phyloP scores from a whole-genome alignment of 2,888 invertebrate species.

The Hypselothyrea guttata region DNA sequence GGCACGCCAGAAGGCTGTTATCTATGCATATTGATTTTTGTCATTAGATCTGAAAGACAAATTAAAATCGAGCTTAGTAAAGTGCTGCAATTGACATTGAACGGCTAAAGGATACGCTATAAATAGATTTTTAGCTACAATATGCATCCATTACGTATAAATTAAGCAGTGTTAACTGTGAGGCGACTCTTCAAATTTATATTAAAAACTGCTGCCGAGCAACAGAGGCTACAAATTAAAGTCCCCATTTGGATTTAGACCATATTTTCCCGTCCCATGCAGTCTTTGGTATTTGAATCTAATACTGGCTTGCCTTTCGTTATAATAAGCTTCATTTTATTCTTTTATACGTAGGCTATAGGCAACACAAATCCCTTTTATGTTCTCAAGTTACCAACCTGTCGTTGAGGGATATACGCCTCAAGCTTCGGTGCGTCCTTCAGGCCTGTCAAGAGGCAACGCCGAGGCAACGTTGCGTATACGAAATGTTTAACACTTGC shows the following conservation, averaged over 20 bases:
- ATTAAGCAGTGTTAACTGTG: neutral
- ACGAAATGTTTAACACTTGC: conserved; percentile 62
- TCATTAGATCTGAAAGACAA: conserved; percentile 24
- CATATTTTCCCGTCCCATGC: conserved; percentile 9
- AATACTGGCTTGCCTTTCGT: conserved; percentile 46
- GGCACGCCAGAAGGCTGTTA: conserved; percentile 35
- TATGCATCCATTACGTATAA: neutral
- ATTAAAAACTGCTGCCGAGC: conserved; percentile 13
- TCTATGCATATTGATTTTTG: conserved; percentile 44
- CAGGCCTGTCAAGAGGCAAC: conserved; percentile 27
- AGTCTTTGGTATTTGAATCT: conserved; percentile 26
- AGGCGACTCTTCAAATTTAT: neutral
- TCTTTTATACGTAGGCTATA: conserved; percentile 36
- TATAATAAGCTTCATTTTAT: conserved; percentile 57
- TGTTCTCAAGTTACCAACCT: conserved; percentile 65
- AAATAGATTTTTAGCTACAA: neutral
- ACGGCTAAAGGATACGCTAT: neutral
- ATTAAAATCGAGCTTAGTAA: conserved; percentile 30
- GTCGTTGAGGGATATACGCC: conserved; percentile 43
- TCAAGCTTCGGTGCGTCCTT: conserved; percentile 38
- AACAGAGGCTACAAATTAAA: conserved; percentile 29
- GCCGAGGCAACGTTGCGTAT: conserved; percentile 42
- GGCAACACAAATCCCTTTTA: conserved; percentile 50
- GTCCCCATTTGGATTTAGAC: conserved; percentile 13
- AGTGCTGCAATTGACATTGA: neutral